Conservation (phyloP, 2,113 vertebrate genomes). For the Cathartes aura region DNA sequence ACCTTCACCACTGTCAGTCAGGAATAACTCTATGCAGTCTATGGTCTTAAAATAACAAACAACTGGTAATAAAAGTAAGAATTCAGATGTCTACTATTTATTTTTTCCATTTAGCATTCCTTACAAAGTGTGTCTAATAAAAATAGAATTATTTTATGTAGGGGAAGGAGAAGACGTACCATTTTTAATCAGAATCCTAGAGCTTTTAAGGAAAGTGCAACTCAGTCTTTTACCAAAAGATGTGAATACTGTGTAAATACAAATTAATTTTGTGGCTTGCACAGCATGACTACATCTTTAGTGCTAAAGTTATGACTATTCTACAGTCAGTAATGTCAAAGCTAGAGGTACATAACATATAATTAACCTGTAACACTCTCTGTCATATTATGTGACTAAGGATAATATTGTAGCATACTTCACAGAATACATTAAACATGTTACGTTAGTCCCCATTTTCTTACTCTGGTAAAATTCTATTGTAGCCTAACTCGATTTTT, state of each 20-base stretch:
- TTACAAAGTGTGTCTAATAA: not conserved
- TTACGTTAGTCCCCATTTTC: not conserved
- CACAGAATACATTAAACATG: not conserved
- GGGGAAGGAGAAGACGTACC: not conserved
- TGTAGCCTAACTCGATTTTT: slow-evolving; percentile 3
- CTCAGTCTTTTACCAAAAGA: not conserved
- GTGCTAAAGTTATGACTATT: not conserved
- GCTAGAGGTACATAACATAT: not conserved
- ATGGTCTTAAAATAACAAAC: not conserved
- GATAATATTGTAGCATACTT: not conserved
- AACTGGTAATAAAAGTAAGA: not conserved
- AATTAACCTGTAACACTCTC: slow-evolving; percentile 37
- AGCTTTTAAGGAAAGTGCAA: not conserved
- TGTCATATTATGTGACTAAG: not conserved
- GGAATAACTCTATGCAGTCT: not conserved
- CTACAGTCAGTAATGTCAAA: slow-evolving; percentile 32
- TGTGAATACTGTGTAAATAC: not conserved
- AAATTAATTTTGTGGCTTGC: not conserved
- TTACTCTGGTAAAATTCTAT: not conserved
- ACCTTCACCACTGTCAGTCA: not conserved
- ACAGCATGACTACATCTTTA: not conserved
- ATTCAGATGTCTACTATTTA: not conserved
- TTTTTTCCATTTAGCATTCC: not conserved
- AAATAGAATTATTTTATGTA: not conserved
- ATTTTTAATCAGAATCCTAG: not conserved